Conservation (phyloP, 2,113 vertebrate genomes). For the Thamnaconus septentrionalis region DNA sequence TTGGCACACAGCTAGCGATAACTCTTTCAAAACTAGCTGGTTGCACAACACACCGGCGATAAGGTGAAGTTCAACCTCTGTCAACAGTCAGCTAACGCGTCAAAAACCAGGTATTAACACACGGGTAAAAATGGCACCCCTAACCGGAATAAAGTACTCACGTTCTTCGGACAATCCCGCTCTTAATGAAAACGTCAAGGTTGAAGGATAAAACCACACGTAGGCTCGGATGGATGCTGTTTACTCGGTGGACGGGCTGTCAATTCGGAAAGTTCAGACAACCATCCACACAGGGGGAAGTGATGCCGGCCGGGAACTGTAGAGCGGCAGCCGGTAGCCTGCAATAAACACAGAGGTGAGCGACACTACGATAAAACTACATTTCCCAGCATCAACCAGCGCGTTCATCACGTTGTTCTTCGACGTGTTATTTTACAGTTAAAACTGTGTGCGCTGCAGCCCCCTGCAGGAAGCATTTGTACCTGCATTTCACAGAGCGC, state of each 20-base stretch:
- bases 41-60: not conserved
- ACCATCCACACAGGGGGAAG: not conserved
- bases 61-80: not conserved
- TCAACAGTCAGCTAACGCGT: not conserved
- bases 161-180: not conserved
- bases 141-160: not conserved
- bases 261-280: conserved; percentile 4
- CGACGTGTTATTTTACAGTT: not conserved
- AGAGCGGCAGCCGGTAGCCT: not conserved
- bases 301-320: conserved; percentile 45
- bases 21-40: conserved; percentile 10
- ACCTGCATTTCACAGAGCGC: too few species aligned
- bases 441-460: not conserved
- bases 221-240: too few species aligned
- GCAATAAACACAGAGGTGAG: fast-evolving
- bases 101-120: not conserved
- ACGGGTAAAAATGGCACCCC: too few species aligned
- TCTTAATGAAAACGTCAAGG: not conserved
- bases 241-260: not conserved
- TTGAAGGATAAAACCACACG: not conserved
- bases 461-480: not conserved
- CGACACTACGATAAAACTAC: conserved; percentile 26
- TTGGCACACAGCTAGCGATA: not conserved
- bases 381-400: conserved; percentile 23
- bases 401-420: not conserved